Base-by-base conservation (phyloP, 2,888 invertebrate genomes). In the Euzophera pinguis region DNA sequence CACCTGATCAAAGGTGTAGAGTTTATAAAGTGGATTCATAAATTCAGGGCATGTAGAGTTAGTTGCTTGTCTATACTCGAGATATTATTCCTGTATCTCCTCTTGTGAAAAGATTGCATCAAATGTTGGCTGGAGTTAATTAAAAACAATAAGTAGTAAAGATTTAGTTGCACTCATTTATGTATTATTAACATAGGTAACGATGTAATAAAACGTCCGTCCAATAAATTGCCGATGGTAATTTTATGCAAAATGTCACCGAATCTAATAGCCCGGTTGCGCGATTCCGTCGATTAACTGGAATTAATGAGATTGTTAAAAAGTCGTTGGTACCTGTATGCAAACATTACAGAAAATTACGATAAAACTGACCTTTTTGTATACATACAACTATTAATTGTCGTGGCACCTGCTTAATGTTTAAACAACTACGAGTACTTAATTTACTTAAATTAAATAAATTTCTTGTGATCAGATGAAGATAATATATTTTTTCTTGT, bases 161-260 rank as follows among this genome's bases (percentile, higher is more conserved):
- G n/a, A 22, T 22, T 22, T 3, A 3, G 22, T 22, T 22, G 22
- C 2, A 22, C 22, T 22, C 22, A 22, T 22, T 3, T 5, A 22
- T 3, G 5, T 5, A 22, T 22, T 22, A 22, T 22, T 22, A 22
- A 35, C n/a, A 3, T n/a, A 35, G n/a, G 35, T 35, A 17, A 45
- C 14, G 42, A 16, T 34, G 8, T 14, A 47, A 14, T 32, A 34
- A 47, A 47, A 9, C 12, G 1, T 35, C 2, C 29, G 47, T 42
- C n/a, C 42, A 22, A 17, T 22, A 42, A 12, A n/a, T 22, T 29
- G 29, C 13, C 7, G 13, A 43, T 43, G 8, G 29, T 13, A 43
- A 43, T 29, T 42, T 43, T 29, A 43, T 43, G 43, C 43, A 29
- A 43, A 43, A 43, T 43, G 43, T 43, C 43, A 43, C 29, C 43